Percentiles rank a stretch among this genome's conserved stretches.
phyloP scores from a whole-genome alignment of 2,797 vertebrate species.

The Rhabdomys pumilio region DNA sequence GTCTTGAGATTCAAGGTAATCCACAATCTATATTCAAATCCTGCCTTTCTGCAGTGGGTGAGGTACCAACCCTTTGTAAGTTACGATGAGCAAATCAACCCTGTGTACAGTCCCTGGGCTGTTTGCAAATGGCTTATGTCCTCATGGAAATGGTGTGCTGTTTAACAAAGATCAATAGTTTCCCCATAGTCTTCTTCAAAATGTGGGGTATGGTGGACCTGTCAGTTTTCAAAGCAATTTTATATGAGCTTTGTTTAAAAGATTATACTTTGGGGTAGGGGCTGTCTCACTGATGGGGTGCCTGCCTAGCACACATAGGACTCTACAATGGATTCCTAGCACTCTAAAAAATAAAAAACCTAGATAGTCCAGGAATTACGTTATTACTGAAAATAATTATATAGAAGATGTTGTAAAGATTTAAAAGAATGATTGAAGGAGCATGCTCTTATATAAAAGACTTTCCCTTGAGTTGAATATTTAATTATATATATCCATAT shows the following conservation, averaged over 20 bases:
- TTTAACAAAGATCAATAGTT: background rate
- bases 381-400: background rate
- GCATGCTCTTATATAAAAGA: background rate
- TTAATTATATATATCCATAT: too few relatives aligned
- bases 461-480: background rate
- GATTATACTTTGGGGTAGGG: too few relatives aligned
- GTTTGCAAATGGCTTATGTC: background rate
- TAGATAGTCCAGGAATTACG: background rate
- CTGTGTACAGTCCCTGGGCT: background rate
- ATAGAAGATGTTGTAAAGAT: background rate
- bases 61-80: background rate
- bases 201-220: background rate
- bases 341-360: background rate
- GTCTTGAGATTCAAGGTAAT: background rate
- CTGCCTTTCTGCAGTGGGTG: background rate
- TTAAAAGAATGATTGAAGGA: background rate
- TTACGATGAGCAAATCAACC: background rate
- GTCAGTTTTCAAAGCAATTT: constrained; percentile 39
- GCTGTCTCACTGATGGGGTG: background rate
- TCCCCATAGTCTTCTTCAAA: background rate
- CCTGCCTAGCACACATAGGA: background rate
- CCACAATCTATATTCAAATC: background rate
- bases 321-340: background rate
- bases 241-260: background rate
- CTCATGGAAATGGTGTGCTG: background rate